A percentile compares a stretch with the other conserved stretches of the same genome.
Evolutionary conservation across 2,113 vertebrate genomes (phyloP).

Genomic region (Emydocephalus ijimae): DNA sequence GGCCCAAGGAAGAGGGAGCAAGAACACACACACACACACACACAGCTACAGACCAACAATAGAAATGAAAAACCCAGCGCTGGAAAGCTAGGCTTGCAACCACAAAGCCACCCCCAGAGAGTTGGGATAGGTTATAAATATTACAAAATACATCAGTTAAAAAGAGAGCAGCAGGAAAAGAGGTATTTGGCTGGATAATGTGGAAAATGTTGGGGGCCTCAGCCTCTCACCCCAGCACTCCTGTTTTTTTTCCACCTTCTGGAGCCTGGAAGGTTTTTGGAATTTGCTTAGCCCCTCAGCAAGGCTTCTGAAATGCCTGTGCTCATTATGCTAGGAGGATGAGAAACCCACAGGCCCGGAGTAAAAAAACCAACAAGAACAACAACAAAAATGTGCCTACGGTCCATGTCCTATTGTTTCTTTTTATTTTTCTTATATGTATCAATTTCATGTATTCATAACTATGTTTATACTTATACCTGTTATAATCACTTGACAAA

Average conservation of each 20-base stretch:
- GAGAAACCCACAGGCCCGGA: slow-evolving; percentile 28
- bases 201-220: neutral
- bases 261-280: slow-evolving; percentile 24
- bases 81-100: neutral
- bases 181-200: neutral
- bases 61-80: slow-evolving; percentile 42
- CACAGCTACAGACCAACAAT: slow-evolving; percentile 64
- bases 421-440: too few relatives aligned
- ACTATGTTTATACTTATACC: too few relatives aligned
- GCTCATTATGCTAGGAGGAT: slow-evolving; percentile 45
- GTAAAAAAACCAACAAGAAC: slow-evolving; percentile 13
- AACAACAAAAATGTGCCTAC: neutral
- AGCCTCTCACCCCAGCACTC: neutral
- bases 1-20: slow-evolving; percentile 52
- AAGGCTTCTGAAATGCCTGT: slow-evolving; percentile 43
- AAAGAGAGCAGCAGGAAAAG: neutral
- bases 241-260: neutral
- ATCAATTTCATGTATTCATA: too few relatives aligned
- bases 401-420: too few relatives aligned
- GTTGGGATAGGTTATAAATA: neutral
- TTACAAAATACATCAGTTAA: neutral
- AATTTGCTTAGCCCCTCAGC: slow-evolving; percentile 40
- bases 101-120: neutral
- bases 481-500: too few relatives aligned
- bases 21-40: slow-evolving; percentile 21